These are phyloP conservation scores for Drosophila bocqueti DNA, from an alignment of 1,140 invertebrate genomes.

Conservation along the genomic window DNA sequence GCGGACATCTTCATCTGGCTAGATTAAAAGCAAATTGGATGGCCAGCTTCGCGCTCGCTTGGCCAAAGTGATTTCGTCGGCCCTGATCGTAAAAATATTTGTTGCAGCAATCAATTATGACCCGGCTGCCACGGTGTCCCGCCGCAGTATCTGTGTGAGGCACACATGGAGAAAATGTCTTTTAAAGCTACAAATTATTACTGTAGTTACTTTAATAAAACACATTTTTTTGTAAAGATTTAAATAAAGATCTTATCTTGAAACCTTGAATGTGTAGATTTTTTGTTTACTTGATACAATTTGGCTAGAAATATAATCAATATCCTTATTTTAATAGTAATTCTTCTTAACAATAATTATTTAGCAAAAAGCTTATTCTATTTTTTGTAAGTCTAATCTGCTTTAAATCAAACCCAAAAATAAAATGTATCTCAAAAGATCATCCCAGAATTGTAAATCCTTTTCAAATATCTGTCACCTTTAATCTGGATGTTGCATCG, in stretches of 20 bases:
- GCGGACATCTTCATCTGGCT: conserved; percentile 72
- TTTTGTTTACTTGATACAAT: background rate
- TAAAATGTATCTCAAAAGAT: background rate
- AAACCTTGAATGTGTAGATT: background rate
- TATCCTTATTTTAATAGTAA: background rate
- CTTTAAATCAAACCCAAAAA: background rate
- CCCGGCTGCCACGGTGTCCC: background rate
- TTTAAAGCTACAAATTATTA: no score
- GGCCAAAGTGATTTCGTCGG: conserved; percentile 45
- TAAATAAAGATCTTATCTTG: no score
- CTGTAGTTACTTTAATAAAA: no score
- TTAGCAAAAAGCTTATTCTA: no score
- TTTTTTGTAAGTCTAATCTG: background rate
- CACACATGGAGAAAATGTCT: conserved; percentile 13
- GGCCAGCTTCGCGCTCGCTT: conserved; percentile 32
- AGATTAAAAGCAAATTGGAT: conserved; percentile 69
- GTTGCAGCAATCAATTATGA: conserved; percentile 49
- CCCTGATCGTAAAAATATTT: conserved; percentile 54
- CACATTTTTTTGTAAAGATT: no score
- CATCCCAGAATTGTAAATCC: background rate
- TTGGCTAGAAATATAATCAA: fast-evolving
- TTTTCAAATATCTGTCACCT: conserved; percentile 6
- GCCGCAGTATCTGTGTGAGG: conserved; percentile 3
- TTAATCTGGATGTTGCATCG: background rate
- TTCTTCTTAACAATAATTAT: background rate